A percentile compares a stretch with the other conserved stretches of the same genome.
phyloP scores from a whole-genome alignment of 2,888 invertebrate genomes.

The Zhengitettix transpicula region DNA sequence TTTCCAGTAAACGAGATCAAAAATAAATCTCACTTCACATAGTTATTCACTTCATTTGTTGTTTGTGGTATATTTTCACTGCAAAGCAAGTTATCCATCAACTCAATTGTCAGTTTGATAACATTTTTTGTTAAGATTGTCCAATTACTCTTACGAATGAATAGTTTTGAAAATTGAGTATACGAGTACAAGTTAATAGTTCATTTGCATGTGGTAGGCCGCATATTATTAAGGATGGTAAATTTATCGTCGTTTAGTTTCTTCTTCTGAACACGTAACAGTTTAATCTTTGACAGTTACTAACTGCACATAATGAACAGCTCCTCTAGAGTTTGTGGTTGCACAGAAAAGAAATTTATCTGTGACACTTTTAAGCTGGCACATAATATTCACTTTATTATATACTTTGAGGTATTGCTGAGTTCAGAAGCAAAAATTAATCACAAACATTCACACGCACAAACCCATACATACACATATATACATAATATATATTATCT shows the following conservation, averaged over 20 bases:
- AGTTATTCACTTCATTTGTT: neutral
- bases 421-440: slow-evolving; percentile 1
- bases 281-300: neutral
- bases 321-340: too few relatives aligned
- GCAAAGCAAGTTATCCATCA: neutral
- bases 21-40: neutral
- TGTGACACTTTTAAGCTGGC: too few relatives aligned
- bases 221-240: neutral
- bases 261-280: neutral
- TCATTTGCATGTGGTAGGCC: neutral
- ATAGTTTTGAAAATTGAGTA: neutral
- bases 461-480: slow-evolving; percentile 2
- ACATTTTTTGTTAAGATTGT: neutral
- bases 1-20: neutral
- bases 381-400: too few relatives aligned
- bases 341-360: too few relatives aligned
- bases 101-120: neutral
- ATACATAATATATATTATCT: slow-evolving; percentile 1
- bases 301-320: neutral
- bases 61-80: neutral
- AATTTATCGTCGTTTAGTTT: neutral
- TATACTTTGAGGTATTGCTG: neutral
- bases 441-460: slow-evolving; percentile 4
- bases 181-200: neutral
- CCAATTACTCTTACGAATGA: neutral